Base-by-base conservation (phyloP, 2,888 invertebrate species). In the Agrilus cyanescens region DNA sequence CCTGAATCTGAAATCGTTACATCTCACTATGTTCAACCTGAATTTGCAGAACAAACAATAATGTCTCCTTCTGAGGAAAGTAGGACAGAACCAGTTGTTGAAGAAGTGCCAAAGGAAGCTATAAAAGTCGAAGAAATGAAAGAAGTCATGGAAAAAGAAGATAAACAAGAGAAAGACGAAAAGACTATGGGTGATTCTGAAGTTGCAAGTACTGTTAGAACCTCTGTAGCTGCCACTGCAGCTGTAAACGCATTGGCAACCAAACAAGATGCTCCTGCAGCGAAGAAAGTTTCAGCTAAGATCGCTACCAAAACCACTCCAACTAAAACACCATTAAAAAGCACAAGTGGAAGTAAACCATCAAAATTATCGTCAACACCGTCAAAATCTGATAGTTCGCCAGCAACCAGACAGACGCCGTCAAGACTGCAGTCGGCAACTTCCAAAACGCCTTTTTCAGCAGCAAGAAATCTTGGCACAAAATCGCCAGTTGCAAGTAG, bases 181-280 rank as follows among this genome's bases (percentile, higher is more conserved):
- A 41, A 41, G 30, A 25, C 33, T 30, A 45, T 41, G 20, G 43
- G 33, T 16, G 41, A 32, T 32, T 45, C 30, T 18, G 52, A 50
- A 18, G 53, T 53, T 32, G 51, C 53, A 31, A 62, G 57, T 20
- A 62, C 62, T 38, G 57, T 48, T 10, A 55, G 59, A 8, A 52
- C 54, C 12, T 49, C 53, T 10, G 57, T 58, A 12, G 62, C 59
- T 13, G 57, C 57, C 12, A 58, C 59, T 13, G 62, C 58, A 13
- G 56, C 57, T n/a, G 58, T 57, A 34, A 63, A 62, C 39, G 58
- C 60, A 33, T 60, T 63, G 2, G 54, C 56, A 45, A 48, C 55
- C 2, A 56, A 55, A 18, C 56, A 55, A 37, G 60, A 53, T 37
- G 44, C 61, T 6, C 39, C 48, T 41, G 53, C 45, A 38, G 56